These are phyloP conservation scores for Fringilla coelebs DNA, from an alignment of 2,797 vertebrate species.

Conservation along the genomic window DNA sequence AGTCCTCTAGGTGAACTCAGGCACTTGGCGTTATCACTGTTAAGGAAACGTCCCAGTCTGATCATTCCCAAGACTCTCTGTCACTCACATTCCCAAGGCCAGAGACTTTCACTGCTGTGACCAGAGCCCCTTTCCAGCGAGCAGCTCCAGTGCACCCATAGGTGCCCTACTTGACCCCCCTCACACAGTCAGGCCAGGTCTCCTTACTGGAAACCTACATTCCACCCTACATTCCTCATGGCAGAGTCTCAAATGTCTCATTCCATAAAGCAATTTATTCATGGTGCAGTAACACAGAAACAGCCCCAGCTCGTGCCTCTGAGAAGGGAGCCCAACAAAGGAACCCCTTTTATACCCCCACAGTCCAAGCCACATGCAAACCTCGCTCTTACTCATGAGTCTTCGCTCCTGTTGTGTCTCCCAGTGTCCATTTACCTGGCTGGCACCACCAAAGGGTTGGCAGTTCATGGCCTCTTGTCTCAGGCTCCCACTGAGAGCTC, in stretches of 20 bases:
- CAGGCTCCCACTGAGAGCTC: not conserved
- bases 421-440: too few relatives aligned
- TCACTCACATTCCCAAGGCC: not conserved
- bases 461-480: not conserved
- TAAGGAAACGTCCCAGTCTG: not conserved
- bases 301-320: not conserved
- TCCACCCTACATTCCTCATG: not conserved
- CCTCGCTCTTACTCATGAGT: not conserved
- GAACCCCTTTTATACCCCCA: not conserved
- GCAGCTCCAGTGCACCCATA: not conserved
- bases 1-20: not conserved
- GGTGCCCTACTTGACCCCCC: not conserved
- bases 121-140: accelerated
- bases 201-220: not conserved
- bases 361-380: not conserved
- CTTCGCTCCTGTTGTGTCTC: not conserved
- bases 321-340: not conserved
- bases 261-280: not conserved
- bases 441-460: not conserved
- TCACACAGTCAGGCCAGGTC: not conserved
- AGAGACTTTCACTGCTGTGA: not conserved
- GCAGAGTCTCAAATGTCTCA: not conserved
- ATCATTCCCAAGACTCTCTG: not conserved
- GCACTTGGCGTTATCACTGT: accelerated
- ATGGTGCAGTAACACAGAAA: not conserved